Percentiles rank a stretch among this genome's conserved stretches.
phyloP scores from a whole-genome alignment of 2,888 invertebrate species.

The Troides aeacus region DNA sequence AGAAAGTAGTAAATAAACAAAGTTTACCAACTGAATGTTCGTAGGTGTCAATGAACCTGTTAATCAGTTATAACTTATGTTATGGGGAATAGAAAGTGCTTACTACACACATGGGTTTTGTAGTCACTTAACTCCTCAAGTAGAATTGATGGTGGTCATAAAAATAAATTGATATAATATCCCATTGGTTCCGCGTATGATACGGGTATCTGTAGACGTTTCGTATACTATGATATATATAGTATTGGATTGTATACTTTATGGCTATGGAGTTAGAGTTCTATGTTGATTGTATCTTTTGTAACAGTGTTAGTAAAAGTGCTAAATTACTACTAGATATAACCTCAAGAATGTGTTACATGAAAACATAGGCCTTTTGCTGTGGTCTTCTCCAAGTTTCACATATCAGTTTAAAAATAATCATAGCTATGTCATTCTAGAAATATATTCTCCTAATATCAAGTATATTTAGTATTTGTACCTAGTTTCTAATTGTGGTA shows the following conservation, averaged over 20 bases:
- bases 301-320: too few species aligned
- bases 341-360: too few species aligned
- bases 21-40: neutral
- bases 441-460: too few species aligned
- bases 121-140: neutral
- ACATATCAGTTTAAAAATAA: too few species aligned
- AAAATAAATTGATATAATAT: slow-evolving; percentile 9
- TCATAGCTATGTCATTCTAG: too few species aligned
- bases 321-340: too few species aligned
- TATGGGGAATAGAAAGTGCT: slow-evolving; percentile 18
- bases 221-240: neutral
- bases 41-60: slow-evolving; percentile 1
- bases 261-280: neutral
- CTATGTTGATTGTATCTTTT: too few species aligned
- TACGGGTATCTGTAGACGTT: neutral
- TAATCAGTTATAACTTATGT: neutral
- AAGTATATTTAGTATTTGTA: too few species aligned
- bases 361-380: too few species aligned
- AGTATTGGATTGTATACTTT: neutral
- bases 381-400: too few species aligned
- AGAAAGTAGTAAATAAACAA: slow-evolving; percentile 8
- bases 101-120: neutral
- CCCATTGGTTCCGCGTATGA: slow-evolving; percentile 3
- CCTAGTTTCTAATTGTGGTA: too few species aligned
- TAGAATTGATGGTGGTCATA: slow-evolving; percentile 13